Conservation (phyloP, 1,140 invertebrate genomes). For the Holotrichia oblita region DNA sequence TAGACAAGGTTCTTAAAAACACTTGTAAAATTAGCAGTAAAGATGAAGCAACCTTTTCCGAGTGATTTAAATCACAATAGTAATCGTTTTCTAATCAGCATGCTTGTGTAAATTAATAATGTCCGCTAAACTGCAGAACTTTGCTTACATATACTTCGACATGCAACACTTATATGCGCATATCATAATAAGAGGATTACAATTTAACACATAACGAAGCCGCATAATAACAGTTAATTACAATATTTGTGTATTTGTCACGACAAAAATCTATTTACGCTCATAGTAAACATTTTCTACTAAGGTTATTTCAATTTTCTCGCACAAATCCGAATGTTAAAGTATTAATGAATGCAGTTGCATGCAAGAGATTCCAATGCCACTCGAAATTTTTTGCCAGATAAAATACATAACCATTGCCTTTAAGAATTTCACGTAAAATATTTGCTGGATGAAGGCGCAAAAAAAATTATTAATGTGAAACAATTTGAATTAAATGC, state of each 20-base stretch:
- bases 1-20: no score
- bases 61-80: constrained; percentile 7
- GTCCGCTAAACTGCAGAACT: background rate
- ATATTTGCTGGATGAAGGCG: no score
- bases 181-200: constrained; percentile 2
- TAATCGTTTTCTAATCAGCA: background rate
- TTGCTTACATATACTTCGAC: background rate
- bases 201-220: background rate
- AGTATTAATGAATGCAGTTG: no score
- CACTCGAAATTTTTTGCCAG: no score
- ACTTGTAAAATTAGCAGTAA: no score
- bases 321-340: no score
- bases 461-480: no score
- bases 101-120: constrained; percentile 2
- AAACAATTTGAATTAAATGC: no score
- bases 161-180: background rate
- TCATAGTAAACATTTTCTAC: background rate
- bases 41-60: no score
- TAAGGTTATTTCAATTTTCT: background rate
- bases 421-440: no score
- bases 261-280: background rate
- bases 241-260: background rate
- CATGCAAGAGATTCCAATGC: no score
- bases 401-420: no score
- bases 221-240: background rate